phyloP scores from a whole-genome alignment of 2,797 vertebrate genomes.

The Ficedula albicollis region DNA sequence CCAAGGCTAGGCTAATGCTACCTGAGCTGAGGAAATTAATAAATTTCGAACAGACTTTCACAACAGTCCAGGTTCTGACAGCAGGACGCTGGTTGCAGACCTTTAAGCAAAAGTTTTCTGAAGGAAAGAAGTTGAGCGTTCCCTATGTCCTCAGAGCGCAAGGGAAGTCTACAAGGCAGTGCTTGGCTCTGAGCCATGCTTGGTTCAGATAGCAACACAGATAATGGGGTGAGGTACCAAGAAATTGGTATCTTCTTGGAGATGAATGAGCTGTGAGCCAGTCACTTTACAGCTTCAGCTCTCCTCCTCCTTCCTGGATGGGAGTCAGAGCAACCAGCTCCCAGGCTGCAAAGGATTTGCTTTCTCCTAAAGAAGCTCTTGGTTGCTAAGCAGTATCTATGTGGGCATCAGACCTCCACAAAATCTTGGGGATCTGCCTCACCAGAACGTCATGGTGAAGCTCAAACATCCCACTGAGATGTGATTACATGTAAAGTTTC shows the following conservation, averaged over 20 bases:
- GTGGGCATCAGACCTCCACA: constrained; percentile 75
- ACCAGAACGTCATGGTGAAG: constrained; percentile 71
- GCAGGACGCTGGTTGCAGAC: neutral
- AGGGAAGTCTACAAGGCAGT: neutral
- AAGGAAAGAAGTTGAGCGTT: neutral
- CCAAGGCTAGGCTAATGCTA: neutral
- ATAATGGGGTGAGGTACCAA: neutral
- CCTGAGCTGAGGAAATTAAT: neutral
- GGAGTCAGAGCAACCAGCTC: neutral
- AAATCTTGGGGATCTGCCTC: constrained; percentile 72
- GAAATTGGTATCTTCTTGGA: neutral
- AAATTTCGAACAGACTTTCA: neutral
- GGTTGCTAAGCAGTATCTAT: constrained; percentile 80
- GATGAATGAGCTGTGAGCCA: neutral
- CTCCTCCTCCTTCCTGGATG: neutral
- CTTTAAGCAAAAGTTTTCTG: neutral
- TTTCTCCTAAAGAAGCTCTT: constrained; percentile 48
- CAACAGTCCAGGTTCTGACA: neutral
- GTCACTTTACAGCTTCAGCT: neutral
- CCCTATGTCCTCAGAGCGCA: neutral
- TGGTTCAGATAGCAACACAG: neutral
- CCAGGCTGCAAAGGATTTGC: neutral
- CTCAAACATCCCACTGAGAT: constrained; percentile 72
- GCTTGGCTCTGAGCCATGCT: neutral
- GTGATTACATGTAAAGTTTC: constrained; percentile 69